Percentiles rank a stretch among this genome's conserved stretches.
These are phyloP conservation scores for Drosophila virilis DNA, from an alignment of 1,140 invertebrate species.

Conservation along the genomic window DNA sequence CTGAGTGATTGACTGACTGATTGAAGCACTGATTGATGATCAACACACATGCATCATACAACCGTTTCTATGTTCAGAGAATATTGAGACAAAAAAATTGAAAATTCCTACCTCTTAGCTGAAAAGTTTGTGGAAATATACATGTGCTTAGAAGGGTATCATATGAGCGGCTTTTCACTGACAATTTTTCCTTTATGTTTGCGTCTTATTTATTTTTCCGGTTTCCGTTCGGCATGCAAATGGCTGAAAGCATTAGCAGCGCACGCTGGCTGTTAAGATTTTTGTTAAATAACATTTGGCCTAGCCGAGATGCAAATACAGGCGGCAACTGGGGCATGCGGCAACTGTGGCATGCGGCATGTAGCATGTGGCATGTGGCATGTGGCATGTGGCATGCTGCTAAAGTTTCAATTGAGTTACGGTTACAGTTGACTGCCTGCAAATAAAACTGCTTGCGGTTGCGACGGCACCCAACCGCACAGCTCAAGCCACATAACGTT, in stretches of 20 bases:
- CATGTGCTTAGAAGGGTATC: neutral
- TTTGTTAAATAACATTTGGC: slow-evolving; percentile 36
- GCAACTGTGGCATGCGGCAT: neutral
- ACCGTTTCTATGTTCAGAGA: too few relatives aligned
- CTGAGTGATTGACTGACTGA: neutral
- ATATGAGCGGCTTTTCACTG: neutral
- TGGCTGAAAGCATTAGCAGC: slow-evolving; percentile 8
- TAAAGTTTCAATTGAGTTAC: slow-evolving; percentile 57
- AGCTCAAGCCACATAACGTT: slow-evolving; percentile 23
- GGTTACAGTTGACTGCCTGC: slow-evolving; percentile 39
- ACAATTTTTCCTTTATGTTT: slow-evolving; percentile 17
- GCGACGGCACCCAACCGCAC: slow-evolving; percentile 3
- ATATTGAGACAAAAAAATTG: too few relatives aligned
- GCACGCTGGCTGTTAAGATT: slow-evolving; percentile 21
- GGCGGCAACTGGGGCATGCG: neutral
- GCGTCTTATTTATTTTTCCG: neutral
- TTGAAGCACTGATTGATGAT: neutral
- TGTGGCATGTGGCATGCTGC: slow-evolving; percentile 7
- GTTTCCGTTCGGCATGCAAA: slow-evolving; percentile 11
- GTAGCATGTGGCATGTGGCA: neutral
- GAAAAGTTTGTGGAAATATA: too few relatives aligned
- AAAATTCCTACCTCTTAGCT: too few relatives aligned
- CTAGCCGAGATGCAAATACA: slow-evolving; percentile 14
- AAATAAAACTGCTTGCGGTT: slow-evolving; percentile 48
- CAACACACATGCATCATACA: too few relatives aligned